Evolutionary conservation across 1,140 invertebrate species (phyloP), one percentile per base, ranked within the genome.

Genomic region (Aphidius gifuensis): DNA sequence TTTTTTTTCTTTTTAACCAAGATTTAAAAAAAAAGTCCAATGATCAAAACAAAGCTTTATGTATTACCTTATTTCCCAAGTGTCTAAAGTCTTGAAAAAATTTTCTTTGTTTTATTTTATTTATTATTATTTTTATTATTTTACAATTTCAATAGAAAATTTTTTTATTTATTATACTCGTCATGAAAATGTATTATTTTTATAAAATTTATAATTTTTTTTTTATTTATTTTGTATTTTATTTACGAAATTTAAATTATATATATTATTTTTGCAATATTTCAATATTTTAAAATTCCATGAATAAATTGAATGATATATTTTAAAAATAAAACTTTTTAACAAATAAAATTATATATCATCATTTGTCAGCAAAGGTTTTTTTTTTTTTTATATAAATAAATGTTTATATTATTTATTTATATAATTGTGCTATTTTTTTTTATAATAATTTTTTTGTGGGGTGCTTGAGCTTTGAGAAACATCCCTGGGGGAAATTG

Each of bases 61-160:
- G 69, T 73, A 73, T 73, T 73, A 73, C 69, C 71, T 73, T 73
- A 73, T 73, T 73, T 73, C 71, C 71, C 71, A 64, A 73, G 71
- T 66, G 71, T 69, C 70, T 68, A 70, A 64, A 32, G 60, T 61
- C 71, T 68, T 70, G 69, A 65, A 66, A 68, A 69, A 73, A 72
- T 72, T 71, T 68, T 16, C 16, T 16, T 16, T 16, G 16, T 16
- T 72, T 68, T 70, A 72, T 73, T 66, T 67, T 47, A 21, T 51
- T 46, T 49, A 38, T 16, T 40, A 23, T 45, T 16, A 55, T 61
- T 53, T 55, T 48, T 56, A 45, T 43, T 55, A 51, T 44, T 55
- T 55, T 60, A 40, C 21, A 21, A 43, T 43, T 11, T 9, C 49
- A 60, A 43, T 58, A 42, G 58, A 39, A 40, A 8, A 42, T 47